Evolutionary conservation across 2,113 vertebrate genomes (phyloP).

Genomic region (Eurystomus gularis): DNA sequence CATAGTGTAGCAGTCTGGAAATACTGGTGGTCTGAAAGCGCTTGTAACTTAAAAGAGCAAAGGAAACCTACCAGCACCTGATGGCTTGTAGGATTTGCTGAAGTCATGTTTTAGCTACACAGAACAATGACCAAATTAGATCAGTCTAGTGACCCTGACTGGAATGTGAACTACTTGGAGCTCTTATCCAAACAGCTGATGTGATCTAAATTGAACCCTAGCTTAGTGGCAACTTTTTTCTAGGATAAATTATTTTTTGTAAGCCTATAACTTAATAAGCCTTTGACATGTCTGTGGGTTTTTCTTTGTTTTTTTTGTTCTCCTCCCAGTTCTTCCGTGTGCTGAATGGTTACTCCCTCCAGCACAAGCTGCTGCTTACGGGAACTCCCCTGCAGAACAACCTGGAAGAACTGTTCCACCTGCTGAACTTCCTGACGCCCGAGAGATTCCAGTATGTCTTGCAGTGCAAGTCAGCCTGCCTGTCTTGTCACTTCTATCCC

Average conservation of each 20-base stretch:
- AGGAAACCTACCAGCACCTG: background rate
- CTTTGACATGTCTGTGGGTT: background rate
- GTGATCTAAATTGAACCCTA: background rate
- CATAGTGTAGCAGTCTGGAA: background rate
- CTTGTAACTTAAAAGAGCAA: background rate
- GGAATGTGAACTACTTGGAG: background rate
- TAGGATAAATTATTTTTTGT: background rate
- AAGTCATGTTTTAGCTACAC: background rate
- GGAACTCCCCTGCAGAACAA: conserved; percentile 97
- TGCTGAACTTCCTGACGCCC: conserved; percentile 95
- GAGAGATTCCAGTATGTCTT: conserved; percentile 93
- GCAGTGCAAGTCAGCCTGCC: background rate
- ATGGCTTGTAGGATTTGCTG: background rate
- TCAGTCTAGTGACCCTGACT: background rate
- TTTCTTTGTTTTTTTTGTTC: background rate
- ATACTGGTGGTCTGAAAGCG: background rate
- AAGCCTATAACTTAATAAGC: background rate
- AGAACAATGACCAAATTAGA: background rate
- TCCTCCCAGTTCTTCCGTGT: conserved; percentile 90
- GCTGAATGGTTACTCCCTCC: conserved; percentile 93
- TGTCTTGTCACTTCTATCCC: background rate
- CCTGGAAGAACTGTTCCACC: conserved; percentile 94
- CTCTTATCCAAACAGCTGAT: background rate
- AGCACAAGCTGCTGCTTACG: conserved; percentile 94
- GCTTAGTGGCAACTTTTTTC: background rate